Base-by-base conservation (phyloP, 2,888 invertebrate genomes). In the Sarcophaga rosellei region DNA sequence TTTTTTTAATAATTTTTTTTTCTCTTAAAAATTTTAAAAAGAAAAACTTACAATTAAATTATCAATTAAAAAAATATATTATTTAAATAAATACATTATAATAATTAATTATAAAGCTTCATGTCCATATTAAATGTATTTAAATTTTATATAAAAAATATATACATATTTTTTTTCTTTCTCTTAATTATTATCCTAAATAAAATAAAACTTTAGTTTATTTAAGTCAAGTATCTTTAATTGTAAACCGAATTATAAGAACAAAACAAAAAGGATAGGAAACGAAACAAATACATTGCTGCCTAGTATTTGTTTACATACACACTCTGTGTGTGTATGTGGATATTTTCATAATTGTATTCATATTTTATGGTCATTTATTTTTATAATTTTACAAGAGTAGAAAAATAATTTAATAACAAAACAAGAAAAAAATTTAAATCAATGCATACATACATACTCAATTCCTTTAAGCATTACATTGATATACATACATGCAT, bases 71-170 rank as follows among this genome's bases (percentile, higher is more conserved):
- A 15, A 15, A 15, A 53, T 53, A 15, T 53, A 53, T n/a, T n/a
- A 17, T 53, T 53, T 53, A 12, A 53, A 53, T 17, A 35, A 10
- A 35, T 35, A 35, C 35, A 1, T 8, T 35, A 0, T 35, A 10
- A 10, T 35, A 35, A 35, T 35, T 35, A 35, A 35, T 35, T 35
- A 35, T 35, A 35, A 35, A 10, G 2, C 0, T 73, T n/a, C 17
- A 73, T 73, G 65, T 45, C 59, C 44, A 73, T 73, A 73, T 74
- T 81, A 75, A 75, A 75, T 69, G 21, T 69, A 69, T 81, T 66
- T 80, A 17, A 69, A 77, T 77, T 77, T 63, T 70, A 63, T 59
- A 35, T 8, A 35, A 35, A 35, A 35, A 6, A 6, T 0, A 35
- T 6, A 6, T 35, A 35, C 25, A 25, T 25, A 25, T 25, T 25